Base-by-base conservation (phyloP, 2,797 vertebrate genomes). In the Scolopax bukidnonensis region DNA sequence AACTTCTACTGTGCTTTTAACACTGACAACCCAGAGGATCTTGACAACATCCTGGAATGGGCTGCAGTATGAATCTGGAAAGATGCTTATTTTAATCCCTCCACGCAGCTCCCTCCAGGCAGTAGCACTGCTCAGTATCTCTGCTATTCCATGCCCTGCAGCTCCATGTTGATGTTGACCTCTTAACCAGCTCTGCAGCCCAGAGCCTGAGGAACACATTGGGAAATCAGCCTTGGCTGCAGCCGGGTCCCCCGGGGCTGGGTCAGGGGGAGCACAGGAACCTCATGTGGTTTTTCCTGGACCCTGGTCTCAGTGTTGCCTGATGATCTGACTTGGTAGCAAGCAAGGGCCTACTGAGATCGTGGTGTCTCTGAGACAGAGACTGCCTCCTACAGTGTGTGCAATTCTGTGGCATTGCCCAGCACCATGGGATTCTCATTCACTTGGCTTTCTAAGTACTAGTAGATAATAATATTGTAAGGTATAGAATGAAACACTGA, bases 281-380 rank as follows among this genome's bases (percentile, higher is more conserved):
- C 12, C 13, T 53, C 2, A 3, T 30, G 24, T 4, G 16, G n/a
- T 3, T 0, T 1, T 15, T 73, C 27, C 14, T 30, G 30, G 28
- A 20, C 32, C 41, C 16, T 14, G n/a, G 12, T 36, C 47, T 43
- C 25, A 9, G 32, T 45, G 89, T 59, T 23, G 16, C 13, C 13
- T 6, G 10, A 10, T 40, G 54, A 41, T 10, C 40, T 15, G 18
- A 32, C 36, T 11, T 30, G 6, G 28, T 54, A 21, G 32, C 9
- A 27, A 43, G 30, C 10, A 27, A 43, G 41, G 3, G 24, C 19
- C 38, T 61, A 0, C 1, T 8, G 27, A 47, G 38, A 53, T 9
- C 2, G 1, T 20, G 14, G 20, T 17, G 15, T 25, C 33, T 57
- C 59, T 45, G 28, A 54, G 45, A 4, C 21, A 53, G 16, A 25